These are phyloP conservation scores for Scotopteryx bipunctaria DNA, from an alignment of 2,888 invertebrate genomes.

Conservation along the genomic window DNA sequence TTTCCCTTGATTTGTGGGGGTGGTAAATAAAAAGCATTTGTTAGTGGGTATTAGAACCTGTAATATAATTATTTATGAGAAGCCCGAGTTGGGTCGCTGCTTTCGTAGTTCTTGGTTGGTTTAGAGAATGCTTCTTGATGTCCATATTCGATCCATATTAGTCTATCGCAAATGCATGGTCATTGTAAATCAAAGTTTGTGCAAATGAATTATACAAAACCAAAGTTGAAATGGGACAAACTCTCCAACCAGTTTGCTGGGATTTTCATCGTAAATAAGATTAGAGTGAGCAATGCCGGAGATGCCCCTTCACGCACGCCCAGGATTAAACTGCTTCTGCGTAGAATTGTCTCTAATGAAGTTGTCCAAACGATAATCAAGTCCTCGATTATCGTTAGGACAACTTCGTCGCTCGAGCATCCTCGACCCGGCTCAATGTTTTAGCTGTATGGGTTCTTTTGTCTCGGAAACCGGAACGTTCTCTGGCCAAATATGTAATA, in stretches of 20 bases:
- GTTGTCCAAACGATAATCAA: conserved; percentile 39
- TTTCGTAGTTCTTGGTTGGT: background rate
- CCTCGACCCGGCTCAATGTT: conserved; percentile 25
- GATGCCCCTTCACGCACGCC: conserved; percentile 47
- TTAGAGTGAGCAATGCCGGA: conserved; percentile 55
- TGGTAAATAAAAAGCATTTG: conserved; percentile 6
- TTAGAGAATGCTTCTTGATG: no score
- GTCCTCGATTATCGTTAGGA: no score
- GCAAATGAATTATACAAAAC: background rate
- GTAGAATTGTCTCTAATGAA: conserved; percentile 59
- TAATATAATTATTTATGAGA: background rate
- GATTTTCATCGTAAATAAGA: conserved; percentile 66
- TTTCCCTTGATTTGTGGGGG: background rate
- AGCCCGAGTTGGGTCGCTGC: background rate
- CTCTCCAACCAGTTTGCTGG: conserved; percentile 50
- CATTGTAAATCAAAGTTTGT: background rate
- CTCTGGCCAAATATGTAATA: conserved; percentile 14
- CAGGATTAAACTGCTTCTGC: conserved; percentile 53
- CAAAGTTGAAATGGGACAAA: conserved; percentile 4
- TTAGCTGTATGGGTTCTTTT: conserved; percentile 19
- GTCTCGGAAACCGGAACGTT: conserved; percentile 18
- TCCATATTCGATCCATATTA: background rate
- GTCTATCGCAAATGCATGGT: background rate
- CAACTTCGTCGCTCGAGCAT: no score
- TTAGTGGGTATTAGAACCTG: no score